Evolutionary conservation across 1,140 invertebrate genomes (phyloP), one percentile per base, ranked within the genome.

Genomic region (Zaprionus vittiger): DNA sequence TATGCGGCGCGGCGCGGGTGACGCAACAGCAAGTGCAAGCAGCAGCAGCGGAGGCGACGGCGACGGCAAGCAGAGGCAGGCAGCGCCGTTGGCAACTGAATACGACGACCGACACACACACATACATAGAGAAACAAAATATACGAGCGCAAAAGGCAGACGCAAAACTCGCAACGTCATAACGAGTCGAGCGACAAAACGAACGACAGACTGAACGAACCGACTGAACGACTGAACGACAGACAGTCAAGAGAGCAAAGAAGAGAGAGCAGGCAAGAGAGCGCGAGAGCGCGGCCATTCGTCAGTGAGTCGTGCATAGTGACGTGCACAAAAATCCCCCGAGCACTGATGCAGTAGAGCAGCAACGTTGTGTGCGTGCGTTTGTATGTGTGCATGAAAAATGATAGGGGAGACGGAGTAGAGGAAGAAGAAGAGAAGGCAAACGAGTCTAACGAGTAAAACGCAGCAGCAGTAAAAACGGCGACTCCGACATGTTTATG

Each of bases 111-210:
- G 17, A 54, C 15, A 55, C 34, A 44, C 7, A 44, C 14, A 63
- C n/a, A 24, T 28, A 67, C 28, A 69, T 38, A 56, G 17, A 12
- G 14, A 26, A 63, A 24, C 14, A 47, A 47, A 47, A 47, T 17
- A 47, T 47, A 57, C 57, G 24, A 56, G 38, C 47, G 26, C 60
- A 72, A 63, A 52, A 20, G 34, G 76, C 80, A 83, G 80, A 76
- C 84, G 87, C 81, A 81, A 87, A 87, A 87, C 85, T 90, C 74
- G 84, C 85, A 87, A 90, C 84, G 84, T 89, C 85, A 89, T 89
- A 89, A 81, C 81, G 85, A 84, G 70, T 66, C 66, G 84, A 79
- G 72, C 83, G 77, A 79, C 83, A 76, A 84, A 81, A 75, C 73
- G 79, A 75, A 83, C 61, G 81, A 44, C 9, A 11, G 54, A 56